phyloP scores from a whole-genome alignment of 2,797 vertebrate genomes.

The Melanitta fusca region DNA sequence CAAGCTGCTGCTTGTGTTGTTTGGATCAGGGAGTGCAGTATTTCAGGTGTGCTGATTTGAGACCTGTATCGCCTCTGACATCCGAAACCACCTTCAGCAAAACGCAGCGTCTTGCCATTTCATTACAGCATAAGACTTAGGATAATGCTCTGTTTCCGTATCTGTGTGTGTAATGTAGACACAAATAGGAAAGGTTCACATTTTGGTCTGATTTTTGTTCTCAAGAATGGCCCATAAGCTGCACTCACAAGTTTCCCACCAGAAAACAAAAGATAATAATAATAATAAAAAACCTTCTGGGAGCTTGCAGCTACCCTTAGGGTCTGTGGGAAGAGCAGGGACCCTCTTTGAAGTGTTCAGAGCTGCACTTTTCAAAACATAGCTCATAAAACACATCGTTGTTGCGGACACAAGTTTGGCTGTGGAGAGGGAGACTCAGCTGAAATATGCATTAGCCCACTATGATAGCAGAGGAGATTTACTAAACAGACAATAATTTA shows the following conservation, averaged over 20 bases:
- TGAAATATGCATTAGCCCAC: fast-evolving
- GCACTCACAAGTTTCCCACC: fast-evolving
- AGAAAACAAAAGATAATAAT: neutral
- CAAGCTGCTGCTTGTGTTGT: neutral
- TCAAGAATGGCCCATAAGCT: neutral
- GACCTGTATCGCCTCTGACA: neutral
- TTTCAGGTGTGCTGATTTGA: neutral
- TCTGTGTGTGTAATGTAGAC: neutral
- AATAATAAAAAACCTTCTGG: neutral
- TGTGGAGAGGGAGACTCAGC: neutral
- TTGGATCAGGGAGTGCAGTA: neutral
- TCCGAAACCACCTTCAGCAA: neutral
- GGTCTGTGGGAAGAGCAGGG: neutral
- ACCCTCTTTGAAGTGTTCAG: neutral
- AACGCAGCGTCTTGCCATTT: neutral
- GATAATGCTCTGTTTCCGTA: neutral
- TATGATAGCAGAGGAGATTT: neutral
- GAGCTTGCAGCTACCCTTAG: neutral
- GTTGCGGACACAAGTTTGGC: neutral
- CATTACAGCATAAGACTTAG: neutral
- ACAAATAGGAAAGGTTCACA: neutral
- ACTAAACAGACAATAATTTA: neutral
- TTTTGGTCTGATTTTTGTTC: neutral
- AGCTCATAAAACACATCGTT: neutral
- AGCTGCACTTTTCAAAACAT: neutral